Base-by-base conservation (phyloP, 1,140 invertebrate species). In the Temnothorax curvispinosus region DNA sequence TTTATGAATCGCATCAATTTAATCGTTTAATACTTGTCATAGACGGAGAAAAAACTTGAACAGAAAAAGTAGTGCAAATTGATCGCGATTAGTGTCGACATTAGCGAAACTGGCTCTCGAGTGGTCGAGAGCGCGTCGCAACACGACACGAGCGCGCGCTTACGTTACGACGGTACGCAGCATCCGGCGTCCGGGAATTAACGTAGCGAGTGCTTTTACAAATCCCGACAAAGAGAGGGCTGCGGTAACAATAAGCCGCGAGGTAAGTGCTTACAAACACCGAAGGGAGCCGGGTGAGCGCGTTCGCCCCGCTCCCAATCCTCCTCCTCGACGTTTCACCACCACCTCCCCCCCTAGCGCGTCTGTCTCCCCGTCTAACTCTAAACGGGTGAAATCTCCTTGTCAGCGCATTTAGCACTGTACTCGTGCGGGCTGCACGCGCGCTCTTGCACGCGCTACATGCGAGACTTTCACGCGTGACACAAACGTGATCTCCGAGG, bases 201-300 rank as follows among this genome's bases (percentile, higher is more conserved):
- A 93, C 91, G 92, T 89, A 91, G 81, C 89, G 90, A 93, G 92
- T 92, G 92, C 90, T 93, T 93, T 92, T 90, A 92, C 90, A 93
- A 92, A 93, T 92, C 89, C 91, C 89, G 89, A 93, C 92, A 93
- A 92, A 92, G 91, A 92, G 92, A 93, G 92, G 92, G 86, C 90
- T 89, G 92, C 50, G 91, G 92, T 91, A 93, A 93, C 93, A 93
- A 93, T 93, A 93, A 93, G 91, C 93, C 91, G 85, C 80, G 89
- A 89, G 90, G 88, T 93, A 92, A 93, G 92, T 93, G 93, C 93
- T 93, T 93, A 92, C 92, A 93, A 92, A 93, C 89, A 93, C 89
- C 89, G 90, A 85, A 85, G 86, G 72, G 85, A 88, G 82, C 86
- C 84, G 82, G 82, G 84, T 69, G 77, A 82, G 69, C 62, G 56